These are phyloP conservation scores for Panurus biarmicus DNA, from an alignment of 2,113 vertebrate species.

Conservation along the genomic window DNA sequence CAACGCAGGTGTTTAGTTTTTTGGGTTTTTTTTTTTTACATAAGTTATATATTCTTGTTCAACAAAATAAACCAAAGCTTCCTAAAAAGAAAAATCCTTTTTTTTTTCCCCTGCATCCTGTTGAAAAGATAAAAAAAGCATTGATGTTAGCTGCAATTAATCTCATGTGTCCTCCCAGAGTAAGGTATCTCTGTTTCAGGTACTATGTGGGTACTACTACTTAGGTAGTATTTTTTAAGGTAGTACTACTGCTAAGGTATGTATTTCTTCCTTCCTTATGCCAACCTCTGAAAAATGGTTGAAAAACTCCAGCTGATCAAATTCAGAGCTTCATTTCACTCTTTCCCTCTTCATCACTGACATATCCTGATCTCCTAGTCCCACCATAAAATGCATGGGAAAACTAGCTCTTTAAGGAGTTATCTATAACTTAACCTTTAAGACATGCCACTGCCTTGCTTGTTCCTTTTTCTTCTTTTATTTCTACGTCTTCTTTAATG, in stretches of 20 bases:
- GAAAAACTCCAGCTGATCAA: not conserved
- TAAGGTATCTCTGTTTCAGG: not conserved
- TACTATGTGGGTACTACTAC: too few relatives aligned
- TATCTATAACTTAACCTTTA: not conserved
- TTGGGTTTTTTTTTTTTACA: not conserved
- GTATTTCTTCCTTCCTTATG: not conserved
- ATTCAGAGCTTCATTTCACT: not conserved
- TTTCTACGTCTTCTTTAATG: not conserved
- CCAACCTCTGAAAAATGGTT: not conserved
- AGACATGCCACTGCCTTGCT: not conserved
- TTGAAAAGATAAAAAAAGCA: not conserved
- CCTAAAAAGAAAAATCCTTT: not conserved
- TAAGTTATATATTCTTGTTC: not conserved
- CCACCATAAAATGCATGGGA: not conserved
- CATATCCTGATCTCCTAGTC: not conserved
- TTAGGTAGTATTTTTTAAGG: too few relatives aligned
- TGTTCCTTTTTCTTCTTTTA: not conserved
- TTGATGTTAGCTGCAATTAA: not conserved
- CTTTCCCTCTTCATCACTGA: not conserved
- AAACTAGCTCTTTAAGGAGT: not conserved
- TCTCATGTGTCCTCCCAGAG: not conserved
- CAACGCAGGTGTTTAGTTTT: not conserved
- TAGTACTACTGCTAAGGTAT: too few relatives aligned
- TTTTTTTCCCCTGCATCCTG: too few relatives aligned
- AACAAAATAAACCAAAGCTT: not conserved